A percentile compares a stretch with the other conserved stretches of the same genome.
Conservation (phyloP, 2,888 invertebrate species). For the Orchestes rusci region DNA sequence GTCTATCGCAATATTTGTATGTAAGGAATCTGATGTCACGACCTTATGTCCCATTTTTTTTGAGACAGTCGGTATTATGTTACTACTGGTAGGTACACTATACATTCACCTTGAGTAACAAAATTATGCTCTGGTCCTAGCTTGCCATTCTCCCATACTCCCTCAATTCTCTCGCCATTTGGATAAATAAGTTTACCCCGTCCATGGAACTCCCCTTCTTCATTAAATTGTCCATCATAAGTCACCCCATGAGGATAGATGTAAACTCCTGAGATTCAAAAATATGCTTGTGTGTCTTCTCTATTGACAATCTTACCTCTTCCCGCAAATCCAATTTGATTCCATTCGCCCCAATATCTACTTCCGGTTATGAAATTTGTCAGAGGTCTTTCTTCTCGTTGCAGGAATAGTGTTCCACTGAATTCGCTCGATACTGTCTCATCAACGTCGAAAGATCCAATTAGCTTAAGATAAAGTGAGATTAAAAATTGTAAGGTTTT, state of each 20-base stretch:
- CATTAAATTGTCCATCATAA: slow-evolving; percentile 28
- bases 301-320: slow-evolving; percentile 9
- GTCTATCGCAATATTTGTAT: too few species aligned
- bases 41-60: too few species aligned
- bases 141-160: slow-evolving; percentile 26
- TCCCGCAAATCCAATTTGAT: slow-evolving; percentile 25
- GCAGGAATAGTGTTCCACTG: too few species aligned
- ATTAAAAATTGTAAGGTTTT: too few species aligned
- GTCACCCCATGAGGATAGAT: slow-evolving; percentile 29
- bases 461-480: too few species aligned
- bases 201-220: slow-evolving; percentile 26
- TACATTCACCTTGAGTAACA: slow-evolving; percentile 5
- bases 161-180: slow-evolving; percentile 24
- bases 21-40: too few species aligned
- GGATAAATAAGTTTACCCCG: slow-evolving; percentile 26
- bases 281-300: not conserved
- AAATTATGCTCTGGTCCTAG: slow-evolving; percentile 11
- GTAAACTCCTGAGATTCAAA: slow-evolving; percentile 20
- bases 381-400: not conserved
- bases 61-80: too few species aligned
- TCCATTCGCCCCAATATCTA: slow-evolving; percentile 25
- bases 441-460: too few species aligned
- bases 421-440: too few species aligned
- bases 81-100: too few species aligned
- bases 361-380: slow-evolving; percentile 22